Evolutionary conservation across 1,140 invertebrate species (phyloP).

Genomic region (Saxidomus purpurata): DNA sequence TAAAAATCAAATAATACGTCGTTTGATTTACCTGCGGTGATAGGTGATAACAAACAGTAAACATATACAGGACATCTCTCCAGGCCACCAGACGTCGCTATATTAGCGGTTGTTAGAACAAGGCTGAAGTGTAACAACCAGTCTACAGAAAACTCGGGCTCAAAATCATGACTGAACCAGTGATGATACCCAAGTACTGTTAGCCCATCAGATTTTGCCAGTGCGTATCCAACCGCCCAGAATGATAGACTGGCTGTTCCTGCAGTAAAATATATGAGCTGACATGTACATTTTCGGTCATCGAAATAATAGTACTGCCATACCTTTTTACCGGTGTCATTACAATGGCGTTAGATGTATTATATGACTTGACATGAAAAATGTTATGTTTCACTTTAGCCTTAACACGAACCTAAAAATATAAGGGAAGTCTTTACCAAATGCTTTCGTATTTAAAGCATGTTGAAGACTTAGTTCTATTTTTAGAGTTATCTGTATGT

Average conservation of each 20-base stretch:
- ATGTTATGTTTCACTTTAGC: neutral
- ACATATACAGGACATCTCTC: conserved; percentile 41
- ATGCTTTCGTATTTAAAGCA: too few species aligned
- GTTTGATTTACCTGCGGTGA: conserved; percentile 15
- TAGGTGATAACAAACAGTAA: neutral
- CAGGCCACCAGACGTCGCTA: conserved; percentile 39
- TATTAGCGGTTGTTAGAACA: conserved; percentile 26
- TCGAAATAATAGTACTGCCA: too few species aligned
- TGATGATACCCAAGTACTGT: neutral
- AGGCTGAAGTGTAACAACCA: conserved; percentile 35
- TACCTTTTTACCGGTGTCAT: too few species aligned
- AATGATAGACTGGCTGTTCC: conserved; percentile 10
- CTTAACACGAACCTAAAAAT: neutral
- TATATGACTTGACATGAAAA: neutral
- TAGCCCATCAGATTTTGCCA: conserved; percentile 15
- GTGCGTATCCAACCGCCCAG: conserved; percentile 42
- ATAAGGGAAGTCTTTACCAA: neutral
- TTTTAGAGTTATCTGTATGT: too few species aligned
- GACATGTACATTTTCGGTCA: too few species aligned
- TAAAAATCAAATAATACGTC: too few species aligned
- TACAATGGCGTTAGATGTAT: neutral
- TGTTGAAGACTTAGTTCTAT: too few species aligned
- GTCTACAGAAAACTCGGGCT: neutral
- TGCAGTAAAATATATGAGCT: neutral
- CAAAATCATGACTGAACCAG: conserved; percentile 49